Percentiles rank a stretch among this genome's conserved stretches.
Evolutionary conservation across 2,888 invertebrate species (phyloP).

Genomic region (Noctua fimbriata): DNA sequence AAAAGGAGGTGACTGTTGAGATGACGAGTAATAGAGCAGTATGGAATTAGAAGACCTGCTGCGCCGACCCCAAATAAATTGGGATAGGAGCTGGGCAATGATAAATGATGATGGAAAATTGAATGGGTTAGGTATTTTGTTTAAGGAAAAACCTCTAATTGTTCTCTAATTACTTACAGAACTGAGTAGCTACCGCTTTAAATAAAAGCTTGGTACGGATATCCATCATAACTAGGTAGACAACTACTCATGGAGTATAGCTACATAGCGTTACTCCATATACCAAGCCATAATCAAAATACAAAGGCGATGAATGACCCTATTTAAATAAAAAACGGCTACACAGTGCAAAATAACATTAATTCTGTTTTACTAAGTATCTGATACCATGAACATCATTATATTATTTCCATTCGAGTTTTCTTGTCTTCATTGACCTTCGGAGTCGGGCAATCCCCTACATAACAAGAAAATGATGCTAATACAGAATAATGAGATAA

Average conservation of each 20-base stretch:
- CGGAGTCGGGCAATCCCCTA: not conserved
- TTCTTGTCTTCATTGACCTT: not conserved
- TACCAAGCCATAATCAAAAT: not conserved
- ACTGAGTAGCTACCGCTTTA: not conserved
- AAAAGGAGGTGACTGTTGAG: no score
- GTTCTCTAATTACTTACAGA: no score
- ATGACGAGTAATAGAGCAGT: no score
- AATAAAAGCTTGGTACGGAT: not conserved
- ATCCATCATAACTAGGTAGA: not conserved
- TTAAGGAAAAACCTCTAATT: not conserved
- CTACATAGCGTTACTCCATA: no score
- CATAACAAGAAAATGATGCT: not conserved
- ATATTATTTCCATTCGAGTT: not conserved
- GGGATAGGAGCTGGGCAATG: no score
- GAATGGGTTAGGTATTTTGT: not conserved
- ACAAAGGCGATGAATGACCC: not conserved
- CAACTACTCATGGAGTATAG: no score
- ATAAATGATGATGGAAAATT: no score
- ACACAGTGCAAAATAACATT: not conserved
- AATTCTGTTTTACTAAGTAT: not conserved
- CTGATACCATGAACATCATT: not conserved
- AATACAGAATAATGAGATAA: constrained; percentile 12
- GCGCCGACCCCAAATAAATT: no score
- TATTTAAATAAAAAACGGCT: not conserved
- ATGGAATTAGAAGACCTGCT: no score